Percentiles rank a stretch among this genome's conserved stretches.
Conservation (phyloP, 1,140 invertebrate species). For the Vollenhovia emeryi region DNA sequence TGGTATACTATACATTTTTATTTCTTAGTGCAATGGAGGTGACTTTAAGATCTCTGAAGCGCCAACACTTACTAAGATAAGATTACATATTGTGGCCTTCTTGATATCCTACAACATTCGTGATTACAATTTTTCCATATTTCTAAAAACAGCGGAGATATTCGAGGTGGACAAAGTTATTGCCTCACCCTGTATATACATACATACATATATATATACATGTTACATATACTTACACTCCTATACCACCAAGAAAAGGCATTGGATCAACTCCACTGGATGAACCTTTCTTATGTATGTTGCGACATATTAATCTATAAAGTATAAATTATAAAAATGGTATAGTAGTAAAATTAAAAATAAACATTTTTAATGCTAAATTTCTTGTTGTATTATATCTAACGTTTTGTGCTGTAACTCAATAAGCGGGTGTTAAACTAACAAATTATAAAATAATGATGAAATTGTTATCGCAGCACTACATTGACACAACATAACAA, state of each 20-base stretch:
- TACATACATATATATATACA: background rate
- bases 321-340: conserved; percentile 20
- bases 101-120: too few species aligned
- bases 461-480: background rate
- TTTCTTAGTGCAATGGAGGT: too few species aligned
- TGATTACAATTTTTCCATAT: too few species aligned
- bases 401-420: background rate
- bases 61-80: too few species aligned
- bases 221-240: conserved; percentile 88
- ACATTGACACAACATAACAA: too few species aligned
- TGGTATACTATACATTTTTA: too few species aligned
- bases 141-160: too few species aligned
- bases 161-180: too few species aligned
- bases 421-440: background rate
- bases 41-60: too few species aligned
- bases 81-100: too few species aligned
- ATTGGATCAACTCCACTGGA: conserved; percentile 88
- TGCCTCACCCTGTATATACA: too few species aligned
- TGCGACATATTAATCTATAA: conserved; percentile 88
- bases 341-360: background rate
- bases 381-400: background rate
- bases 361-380: background rate
- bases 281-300: conserved; percentile 89
- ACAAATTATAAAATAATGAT: background rate
- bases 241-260: conserved; percentile 90